Evolutionary conservation across 2,888 invertebrate genomes (phyloP), one percentile per base, ranked within the genome.

Genomic region (Deilephila porcellus): DNA sequence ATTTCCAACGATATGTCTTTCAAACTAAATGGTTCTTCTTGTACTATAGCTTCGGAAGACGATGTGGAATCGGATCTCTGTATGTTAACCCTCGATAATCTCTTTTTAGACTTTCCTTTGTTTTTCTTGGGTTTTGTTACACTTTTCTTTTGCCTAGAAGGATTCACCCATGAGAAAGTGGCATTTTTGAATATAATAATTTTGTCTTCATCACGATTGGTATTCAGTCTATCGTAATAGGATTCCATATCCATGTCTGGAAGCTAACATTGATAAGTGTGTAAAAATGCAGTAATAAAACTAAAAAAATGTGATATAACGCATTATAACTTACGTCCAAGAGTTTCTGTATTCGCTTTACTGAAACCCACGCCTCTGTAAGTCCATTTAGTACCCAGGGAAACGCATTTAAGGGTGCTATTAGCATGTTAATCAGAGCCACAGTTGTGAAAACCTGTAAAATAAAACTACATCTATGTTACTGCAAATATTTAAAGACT

Each of bases 381-480:
- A 99, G 93, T 0, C 99, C 99, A 90, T 99, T 99, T 29, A 99
- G 93, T 4, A 99, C 99, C 99, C 99, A 99, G 0, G 99, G 99
- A 90, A 99, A 99, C 0, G 99, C 98, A 92, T 99, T 99, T 75
- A 99, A 90, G 0, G 99, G 99, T 72, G 97, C 96, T 81, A 99
- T 99, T 75, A 99, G 94, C 98, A 99, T 99, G 88, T 99, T 98
- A 76, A 99, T 96, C 73, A 99, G 94, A 0, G 99, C 98, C 79
- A 99, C 97, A 78, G 98, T 98, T 0, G 99, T 99, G 85, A 99
- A 99, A 0, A 98, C 94, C 93, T 94, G 84, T 17, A 67, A 0
- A 85, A 85, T 45, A 5, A 4, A n/a, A 67, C 56, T n/a, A n/a
- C n/a, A 56, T 56, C 0, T 5, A 5, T 19, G 4, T 56, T n/a